phyloP scores from a whole-genome alignment of 64 coral and sea anemone species.

The Pocillopora verrucosa region DNA sequence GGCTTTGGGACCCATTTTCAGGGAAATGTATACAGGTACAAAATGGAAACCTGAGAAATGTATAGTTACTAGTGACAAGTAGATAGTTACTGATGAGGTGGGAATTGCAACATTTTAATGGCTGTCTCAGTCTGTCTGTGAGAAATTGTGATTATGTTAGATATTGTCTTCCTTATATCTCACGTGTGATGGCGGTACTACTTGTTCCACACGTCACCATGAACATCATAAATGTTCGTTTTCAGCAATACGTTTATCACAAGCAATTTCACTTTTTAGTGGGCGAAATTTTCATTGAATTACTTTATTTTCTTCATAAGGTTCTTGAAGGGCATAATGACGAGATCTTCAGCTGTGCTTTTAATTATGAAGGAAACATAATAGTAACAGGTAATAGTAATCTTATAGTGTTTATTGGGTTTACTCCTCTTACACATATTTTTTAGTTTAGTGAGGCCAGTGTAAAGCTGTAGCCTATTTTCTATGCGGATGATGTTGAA shows the following conservation, averaged over 20 bases:
- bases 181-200: no score
- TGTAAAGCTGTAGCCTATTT: not conserved
- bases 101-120: no score
- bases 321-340: constrained; percentile 96
- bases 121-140: no score
- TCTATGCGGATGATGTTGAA: not conserved
- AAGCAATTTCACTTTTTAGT: not conserved
- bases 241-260: no score
- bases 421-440: not conserved
- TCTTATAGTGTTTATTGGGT: not conserved
- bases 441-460: not conserved
- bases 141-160: no score
- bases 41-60: not conserved
- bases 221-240: no score
- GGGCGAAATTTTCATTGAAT: not conserved
- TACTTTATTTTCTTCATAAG: constrained; percentile 28
- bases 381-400: constrained; percentile 85
- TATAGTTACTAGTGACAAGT: not conserved
- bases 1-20: constrained; percentile 88
- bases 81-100: no score
- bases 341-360: constrained; percentile 99
- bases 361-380: constrained; percentile 99
- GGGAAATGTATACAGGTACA: constrained; percentile 89
- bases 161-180: no score
- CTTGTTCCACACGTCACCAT: no score